Evolutionary conservation across 2,113 vertebrate species (phyloP).

Genomic region (Psittacus erithacus): DNA sequence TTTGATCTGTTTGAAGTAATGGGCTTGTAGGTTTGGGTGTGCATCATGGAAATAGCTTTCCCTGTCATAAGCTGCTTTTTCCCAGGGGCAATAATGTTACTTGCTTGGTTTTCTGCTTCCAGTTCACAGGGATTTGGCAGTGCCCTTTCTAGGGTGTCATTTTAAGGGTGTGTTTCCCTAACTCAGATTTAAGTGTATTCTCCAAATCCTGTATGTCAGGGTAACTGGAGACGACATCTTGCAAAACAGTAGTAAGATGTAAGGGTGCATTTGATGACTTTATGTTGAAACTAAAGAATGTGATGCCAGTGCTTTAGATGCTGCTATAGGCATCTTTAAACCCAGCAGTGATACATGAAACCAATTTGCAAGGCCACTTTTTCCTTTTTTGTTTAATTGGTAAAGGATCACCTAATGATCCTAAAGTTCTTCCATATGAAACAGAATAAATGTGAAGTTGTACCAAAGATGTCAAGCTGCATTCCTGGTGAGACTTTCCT

Average conservation of each 20-base stretch:
- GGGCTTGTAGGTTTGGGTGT: neutral
- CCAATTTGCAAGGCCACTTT: neutral
- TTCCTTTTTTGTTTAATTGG: neutral
- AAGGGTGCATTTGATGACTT: neutral
- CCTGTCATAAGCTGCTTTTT: neutral
- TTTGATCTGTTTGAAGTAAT: neutral
- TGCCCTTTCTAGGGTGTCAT: neutral
- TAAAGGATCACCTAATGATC: conserved; percentile 1
- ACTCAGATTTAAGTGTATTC: neutral
- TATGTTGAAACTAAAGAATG: neutral
- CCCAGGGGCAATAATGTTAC: neutral
- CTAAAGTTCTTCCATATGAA: neutral
- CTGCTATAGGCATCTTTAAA: neutral
- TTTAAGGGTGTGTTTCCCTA: neutral
- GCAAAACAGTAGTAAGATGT: neutral
- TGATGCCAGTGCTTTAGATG: neutral
- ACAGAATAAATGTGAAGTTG: conserved; percentile 30
- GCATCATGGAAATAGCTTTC: neutral
- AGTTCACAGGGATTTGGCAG: neutral
- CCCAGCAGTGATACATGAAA: neutral
- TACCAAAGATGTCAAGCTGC: conserved; percentile 22
- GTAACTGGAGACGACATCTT: neutral
- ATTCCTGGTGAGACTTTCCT: conserved; percentile 60
- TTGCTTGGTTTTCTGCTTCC: neutral
- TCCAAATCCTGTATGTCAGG: neutral